Conservation (phyloP, 1,140 invertebrate species). For the Rhopalosiphum padi region DNA sequence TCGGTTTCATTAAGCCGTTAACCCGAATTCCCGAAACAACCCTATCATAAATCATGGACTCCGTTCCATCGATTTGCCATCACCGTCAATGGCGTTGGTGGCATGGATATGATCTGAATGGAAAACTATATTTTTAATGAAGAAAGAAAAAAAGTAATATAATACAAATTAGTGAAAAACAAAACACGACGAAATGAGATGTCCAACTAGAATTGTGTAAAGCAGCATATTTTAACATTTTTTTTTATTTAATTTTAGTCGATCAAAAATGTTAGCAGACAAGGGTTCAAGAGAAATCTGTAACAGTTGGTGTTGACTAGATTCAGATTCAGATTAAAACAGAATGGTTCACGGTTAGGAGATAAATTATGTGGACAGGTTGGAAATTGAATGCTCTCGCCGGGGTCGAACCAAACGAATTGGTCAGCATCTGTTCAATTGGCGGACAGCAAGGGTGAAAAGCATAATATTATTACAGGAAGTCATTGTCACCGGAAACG, state of each 20-base stretch:
- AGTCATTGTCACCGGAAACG: constrained; percentile 42
- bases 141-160: neutral
- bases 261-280: neutral
- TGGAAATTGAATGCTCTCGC: constrained; percentile 22
- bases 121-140: neutral
- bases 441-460: neutral
- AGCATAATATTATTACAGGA: constrained; percentile 47
- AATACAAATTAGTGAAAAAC: neutral
- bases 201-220: too few relatives aligned
- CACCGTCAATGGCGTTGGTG: neutral
- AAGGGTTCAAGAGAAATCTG: neutral
- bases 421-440: constrained; percentile 26
- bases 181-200: neutral
- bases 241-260: neutral
- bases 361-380: constrained; percentile 35
- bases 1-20: constrained; percentile 54
- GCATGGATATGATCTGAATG: neutral
- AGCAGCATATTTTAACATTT: too few relatives aligned
- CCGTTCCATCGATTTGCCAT: constrained; percentile 50
- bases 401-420: neutral
- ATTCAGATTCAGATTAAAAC: constrained; percentile 17
- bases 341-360: neutral
- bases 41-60: constrained; percentile 43
- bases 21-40: constrained; percentile 37
- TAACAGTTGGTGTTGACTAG: constrained; percentile 40